Evolutionary conservation across 2,888 invertebrate species (phyloP), one percentile per base, ranked within the genome.

Genomic region (Polydrusus tereticollis): DNA sequence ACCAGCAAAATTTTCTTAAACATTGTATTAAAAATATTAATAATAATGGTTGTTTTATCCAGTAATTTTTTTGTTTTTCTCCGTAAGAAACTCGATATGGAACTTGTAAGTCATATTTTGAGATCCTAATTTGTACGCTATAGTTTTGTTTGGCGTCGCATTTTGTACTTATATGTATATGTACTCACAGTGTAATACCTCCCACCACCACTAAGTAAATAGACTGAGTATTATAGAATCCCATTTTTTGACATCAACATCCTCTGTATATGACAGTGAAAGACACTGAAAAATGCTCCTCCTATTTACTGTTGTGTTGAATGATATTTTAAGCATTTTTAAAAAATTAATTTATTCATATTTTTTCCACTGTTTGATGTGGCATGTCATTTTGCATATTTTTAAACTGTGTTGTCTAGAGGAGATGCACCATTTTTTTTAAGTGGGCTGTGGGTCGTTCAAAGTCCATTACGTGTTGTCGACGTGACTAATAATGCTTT

Each of bases 341-440:
- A 50, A 10, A 16, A 18, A 33, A 29, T 8, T 8, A 7, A 16
- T 55, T 50, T 55, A 14, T 12, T 18, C 20, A 3, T 58, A 21
- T 10, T 21, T 38, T 41, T 2, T 23, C 62, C 33, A 62, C 62
- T 29, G 45, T 47, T 66, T 55, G 47, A 45, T 72, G 55, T 68
- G 55, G 72, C 73, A 73, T 66, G 72, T 16, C 8, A 47, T 36
- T 55, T 50, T 47, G 26, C 33, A 36, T 33, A 33, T 59, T 67
- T 50, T 50, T 29, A 21, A 62, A 62, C 14, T 57, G 57, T 43
- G 33, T 26, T 64, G 64, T 64, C 58, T 58, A 70, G 70, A 64
- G 64, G 64, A 55, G 58, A 29, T 58, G 18, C 45, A 66, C 66
- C 43, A 41, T 20, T 29, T 47, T 10, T 45, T 47, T 18, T 20